A percentile compares a stretch with the other conserved stretches of the same genome.
phyloP scores from a whole-genome alignment of 1,140 invertebrate species.

The Drosophila baimaii region DNA sequence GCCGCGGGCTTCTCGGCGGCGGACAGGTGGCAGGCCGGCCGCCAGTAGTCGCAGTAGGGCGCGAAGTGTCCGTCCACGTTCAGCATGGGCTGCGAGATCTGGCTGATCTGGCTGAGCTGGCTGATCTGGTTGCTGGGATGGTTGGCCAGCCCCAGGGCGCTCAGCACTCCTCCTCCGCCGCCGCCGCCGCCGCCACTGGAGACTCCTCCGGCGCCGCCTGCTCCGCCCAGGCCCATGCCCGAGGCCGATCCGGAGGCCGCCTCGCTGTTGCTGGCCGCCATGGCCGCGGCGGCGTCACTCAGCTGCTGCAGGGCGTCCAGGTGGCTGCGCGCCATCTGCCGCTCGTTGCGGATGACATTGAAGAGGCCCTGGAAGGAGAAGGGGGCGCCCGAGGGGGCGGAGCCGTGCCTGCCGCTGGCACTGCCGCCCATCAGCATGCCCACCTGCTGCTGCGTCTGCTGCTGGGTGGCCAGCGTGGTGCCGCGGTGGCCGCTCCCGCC shows the following conservation, averaged over 20 bases:
- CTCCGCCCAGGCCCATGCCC: not conserved
- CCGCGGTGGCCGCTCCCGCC: not conserved
- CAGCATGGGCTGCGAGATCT: slow-evolving; percentile 67
- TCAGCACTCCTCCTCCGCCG: slow-evolving; percentile 21
- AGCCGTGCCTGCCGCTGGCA: slow-evolving; percentile 8
- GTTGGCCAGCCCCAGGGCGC: slow-evolving; percentile 18
- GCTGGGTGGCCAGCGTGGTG: slow-evolving; percentile 10
- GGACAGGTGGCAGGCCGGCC: slow-evolving; percentile 71
- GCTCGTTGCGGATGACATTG: slow-evolving; percentile 70
- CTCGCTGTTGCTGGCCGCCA: slow-evolving; percentile 29
- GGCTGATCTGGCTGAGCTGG: slow-evolving; percentile 38
- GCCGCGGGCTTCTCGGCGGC: slow-evolving; percentile 80
- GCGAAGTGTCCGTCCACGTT: slow-evolving; percentile 78
- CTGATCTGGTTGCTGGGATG: slow-evolving; percentile 48
- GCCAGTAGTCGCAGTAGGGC: slow-evolving; percentile 79
- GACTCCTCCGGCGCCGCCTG: not conserved
- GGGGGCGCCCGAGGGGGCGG: not conserved
- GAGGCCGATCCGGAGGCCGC: not conserved
- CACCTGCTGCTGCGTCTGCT: slow-evolving; percentile 41
- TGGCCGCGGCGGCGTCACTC: slow-evolving; percentile 43
- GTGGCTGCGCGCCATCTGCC: slow-evolving; percentile 48
- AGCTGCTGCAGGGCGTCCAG: slow-evolving; percentile 67
- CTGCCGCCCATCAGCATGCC: slow-evolving; percentile 54
- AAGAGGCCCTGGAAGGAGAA: slow-evolving; percentile 72
- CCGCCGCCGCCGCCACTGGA: not conserved